Evolutionary conservation across 2,113 vertebrate genomes (phyloP).

Genomic region (Entomyzon cyanotis): DNA sequence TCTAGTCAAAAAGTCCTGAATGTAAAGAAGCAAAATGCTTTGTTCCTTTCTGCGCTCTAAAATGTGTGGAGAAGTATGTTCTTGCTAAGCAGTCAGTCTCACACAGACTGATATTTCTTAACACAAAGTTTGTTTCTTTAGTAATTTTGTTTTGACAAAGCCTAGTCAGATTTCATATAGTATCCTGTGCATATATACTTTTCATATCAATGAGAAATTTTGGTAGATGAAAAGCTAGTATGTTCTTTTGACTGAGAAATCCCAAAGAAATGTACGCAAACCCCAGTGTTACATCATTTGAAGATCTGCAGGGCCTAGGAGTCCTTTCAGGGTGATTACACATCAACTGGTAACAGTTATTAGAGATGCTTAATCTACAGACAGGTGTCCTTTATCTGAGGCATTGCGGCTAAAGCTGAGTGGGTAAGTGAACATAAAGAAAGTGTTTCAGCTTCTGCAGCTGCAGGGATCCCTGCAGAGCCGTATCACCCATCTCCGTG

Average conservation of each 20-base stretch:
- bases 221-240: not conserved
- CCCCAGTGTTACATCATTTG: fast-evolving
- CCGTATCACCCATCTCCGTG: not conserved
- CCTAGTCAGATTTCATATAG: not conserved
- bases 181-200: not conserved
- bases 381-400: not conserved
- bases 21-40: not conserved
- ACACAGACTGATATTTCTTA: not conserved
- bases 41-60: not conserved
- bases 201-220: not conserved
- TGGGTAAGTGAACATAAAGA: not conserved
- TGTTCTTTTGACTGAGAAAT: not conserved
- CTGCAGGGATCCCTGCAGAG: not conserved
- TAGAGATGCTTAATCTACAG: not conserved
- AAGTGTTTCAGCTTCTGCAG: not conserved
- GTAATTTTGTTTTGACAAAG: not conserved
- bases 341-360: not conserved
- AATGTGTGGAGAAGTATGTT: not conserved
- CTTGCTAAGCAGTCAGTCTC: not conserved
- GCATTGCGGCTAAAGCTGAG: not conserved
- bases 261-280: not conserved
- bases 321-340: not conserved
- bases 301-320: not conserved
- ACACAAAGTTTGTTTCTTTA: not conserved
- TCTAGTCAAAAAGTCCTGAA: not conserved